Base-by-base conservation (phyloP, 2,888 invertebrate species). In the Coleophora flavipennella region DNA sequence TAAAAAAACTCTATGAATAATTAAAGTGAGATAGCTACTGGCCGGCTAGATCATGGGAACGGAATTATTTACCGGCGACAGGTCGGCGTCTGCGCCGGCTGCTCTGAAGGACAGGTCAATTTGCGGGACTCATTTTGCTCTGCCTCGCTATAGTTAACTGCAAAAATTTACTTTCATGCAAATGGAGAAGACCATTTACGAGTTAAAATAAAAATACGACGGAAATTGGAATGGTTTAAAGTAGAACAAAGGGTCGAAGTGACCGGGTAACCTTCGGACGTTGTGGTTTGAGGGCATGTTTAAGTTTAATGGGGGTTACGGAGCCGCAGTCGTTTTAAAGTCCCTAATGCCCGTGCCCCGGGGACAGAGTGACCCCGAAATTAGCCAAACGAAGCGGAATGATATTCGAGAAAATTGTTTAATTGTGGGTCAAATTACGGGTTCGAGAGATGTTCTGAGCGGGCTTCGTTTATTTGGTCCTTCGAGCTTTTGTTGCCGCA, bases 1-100 rank as follows among this genome's bases (percentile, higher is more conserved):
- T 72, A 83, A 84, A 84, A 77, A n/a, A 83, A 79, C 69, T 70
- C 80, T 81, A 84, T 83, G 83, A 84, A 84, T 84, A 84, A 84
- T 84, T 84, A 83, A 84, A 83, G 75, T 61, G 75, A 84, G 80
- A 80, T 79, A 73, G 83, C 79, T 77, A 73, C 79, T 74, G 79
- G 79, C 78, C 72, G 77, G 80, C 77, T 81, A 77, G 80, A 75
- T 74, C 80, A 83, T 83, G 84, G 84, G 84, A 84, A 83, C 75
- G 72, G 78, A 75, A 71, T 79, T 75, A 71, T 70, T 71, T 72
- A 73, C 69, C 73, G 72, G 75, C 73, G 79, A 76, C 79, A 76
- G 75, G 73, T 74, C 76, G 72, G 60, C 66, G 68, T 65, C 64
- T 58, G 57, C 59, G 59, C 60, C 57, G 64, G 59, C 60, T 55